Conservation (phyloP, 2,113 vertebrate genomes). For the Osmerus mordax region DNA sequence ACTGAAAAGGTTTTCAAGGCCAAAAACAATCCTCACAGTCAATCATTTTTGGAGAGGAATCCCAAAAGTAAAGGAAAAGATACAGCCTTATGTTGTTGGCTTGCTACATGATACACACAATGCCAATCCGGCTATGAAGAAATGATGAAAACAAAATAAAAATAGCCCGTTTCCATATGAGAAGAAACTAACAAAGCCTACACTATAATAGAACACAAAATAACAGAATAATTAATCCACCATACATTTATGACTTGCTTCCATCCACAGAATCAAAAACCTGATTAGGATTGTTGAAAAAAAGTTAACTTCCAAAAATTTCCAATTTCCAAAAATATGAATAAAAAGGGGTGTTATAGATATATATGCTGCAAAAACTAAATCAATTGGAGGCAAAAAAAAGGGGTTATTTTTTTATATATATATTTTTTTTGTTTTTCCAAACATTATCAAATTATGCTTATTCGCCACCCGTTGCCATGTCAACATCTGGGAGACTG, state of each 20-base stretch:
- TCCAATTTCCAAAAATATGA: slow-evolving; percentile 52
- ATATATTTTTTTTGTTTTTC: slow-evolving; percentile 67
- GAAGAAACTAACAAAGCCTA: slow-evolving; percentile 60
- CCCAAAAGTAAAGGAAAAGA: slow-evolving; percentile 54
- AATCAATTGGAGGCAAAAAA: slow-evolving; percentile 78
- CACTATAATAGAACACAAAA: slow-evolving; percentile 47
- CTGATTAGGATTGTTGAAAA: slow-evolving; percentile 78
- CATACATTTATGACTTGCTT: slow-evolving; percentile 71
- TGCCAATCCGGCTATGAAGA: slow-evolving; percentile 45
- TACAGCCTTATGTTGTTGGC: slow-evolving; percentile 62
- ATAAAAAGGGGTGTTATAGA: slow-evolving; percentile 58
- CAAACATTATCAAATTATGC: slow-evolving; percentile 74
- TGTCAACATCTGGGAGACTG: slow-evolving; percentile 73
- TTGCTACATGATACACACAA: slow-evolving; percentile 60
- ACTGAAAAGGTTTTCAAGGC: slow-evolving; percentile 56
- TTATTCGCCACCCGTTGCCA: slow-evolving; percentile 93
- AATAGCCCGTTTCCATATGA: slow-evolving; percentile 12
- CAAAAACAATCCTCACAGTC: slow-evolving; percentile 47
- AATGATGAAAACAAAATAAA: slow-evolving; percentile 32
- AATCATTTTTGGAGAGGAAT: slow-evolving; percentile 53
- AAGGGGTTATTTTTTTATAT: slow-evolving; percentile 25
- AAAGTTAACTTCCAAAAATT: no score
- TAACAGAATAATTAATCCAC: slow-evolving; percentile 47
- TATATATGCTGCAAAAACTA: slow-evolving; percentile 88
- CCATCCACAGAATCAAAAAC: slow-evolving; percentile 93